Evolutionary conservation across 2,797 vertebrate genomes (phyloP), one percentile per base, ranked within the genome.

Genomic region (Scleropages formosus): DNA sequence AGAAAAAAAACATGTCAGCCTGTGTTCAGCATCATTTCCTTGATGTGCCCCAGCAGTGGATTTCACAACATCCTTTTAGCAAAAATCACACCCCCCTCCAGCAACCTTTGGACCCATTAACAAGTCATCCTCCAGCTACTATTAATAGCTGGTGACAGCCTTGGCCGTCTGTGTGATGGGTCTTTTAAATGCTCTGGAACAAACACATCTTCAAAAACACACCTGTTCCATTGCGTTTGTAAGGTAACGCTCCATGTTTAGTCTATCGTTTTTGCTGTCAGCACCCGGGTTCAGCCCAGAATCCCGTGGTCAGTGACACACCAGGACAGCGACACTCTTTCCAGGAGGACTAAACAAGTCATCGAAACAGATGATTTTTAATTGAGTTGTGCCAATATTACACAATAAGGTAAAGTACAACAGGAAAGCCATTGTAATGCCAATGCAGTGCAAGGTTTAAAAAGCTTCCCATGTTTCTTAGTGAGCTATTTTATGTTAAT

Each of bases 61-160:
- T 83, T 85, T 83, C 63, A n/a, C 78, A 79, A 77, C 74, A 82
- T 78, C 82, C 82, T 87, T 80, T 87, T 79, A 82, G 79, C 71
- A 76, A 77, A 84, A 83, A 70, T 24, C 13, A 47, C 70, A 70
- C 53, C 56, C 73, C 65, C 58, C n/a, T n/a, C n/a, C n/a, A n/a
- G n/a, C 73, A 80, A 85, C 83, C 82, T 84, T 89, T 82, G 85
- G 74, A 89, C 84, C 84, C 87, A 87, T 88, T 88, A 84, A 74
- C 73, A 79, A 73, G 53, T 78, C 64, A 67, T 79, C 72, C 70
- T 75, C 64, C 22, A 51, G 4, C 72, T 79, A 72, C 78, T 88
- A 78, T 85, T 82, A 86, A 84, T 85, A 88, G 78, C 4, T 72
- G 22, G 58, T 27, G 18, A 66, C 76, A 62, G 70, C 60, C 76